A percentile compares a stretch with the other conserved stretches of the same genome.
Conservation (phyloP, 2,113 vertebrate genomes). For the Gavia stellata region DNA sequence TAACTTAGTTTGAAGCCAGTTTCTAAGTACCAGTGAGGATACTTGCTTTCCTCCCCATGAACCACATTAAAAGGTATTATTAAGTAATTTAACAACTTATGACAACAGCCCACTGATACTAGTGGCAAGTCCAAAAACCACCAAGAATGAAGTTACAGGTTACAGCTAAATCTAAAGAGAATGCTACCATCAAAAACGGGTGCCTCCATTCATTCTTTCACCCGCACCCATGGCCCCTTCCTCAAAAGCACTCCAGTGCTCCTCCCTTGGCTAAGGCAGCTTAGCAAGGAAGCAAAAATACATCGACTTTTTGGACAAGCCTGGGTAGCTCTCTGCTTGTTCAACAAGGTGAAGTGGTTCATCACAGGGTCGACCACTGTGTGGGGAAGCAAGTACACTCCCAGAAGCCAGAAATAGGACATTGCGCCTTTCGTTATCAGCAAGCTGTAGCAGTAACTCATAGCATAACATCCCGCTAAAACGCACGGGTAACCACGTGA, state of each 20-base stretch:
- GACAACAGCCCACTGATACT: background rate
- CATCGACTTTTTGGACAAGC: background rate
- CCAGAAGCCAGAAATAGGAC: background rate
- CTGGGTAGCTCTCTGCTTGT: background rate
- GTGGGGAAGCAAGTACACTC: rapidly evolving
- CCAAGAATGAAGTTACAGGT: background rate
- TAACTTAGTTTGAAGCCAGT: background rate
- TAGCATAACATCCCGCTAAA: background rate
- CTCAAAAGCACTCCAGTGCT: background rate
- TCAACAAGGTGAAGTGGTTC: background rate
- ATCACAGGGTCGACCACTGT: rapidly evolving
- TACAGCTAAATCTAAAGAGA: background rate
- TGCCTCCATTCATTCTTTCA: background rate
- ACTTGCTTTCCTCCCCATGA: background rate
- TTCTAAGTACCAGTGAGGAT: background rate
- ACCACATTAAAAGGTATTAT: background rate
- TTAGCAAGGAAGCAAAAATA: background rate
- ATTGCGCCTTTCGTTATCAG: background rate
- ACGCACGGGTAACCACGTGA: rapidly evolving
- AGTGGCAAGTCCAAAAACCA: background rate
- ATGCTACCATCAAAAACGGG: background rate
- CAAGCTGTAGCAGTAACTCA: background rate
- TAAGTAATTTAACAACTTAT: background rate
- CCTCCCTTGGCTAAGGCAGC: background rate
- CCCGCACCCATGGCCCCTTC: background rate